These are phyloP conservation scores for Microcebus jonahi DNA, from an alignment of 2,113 vertebrate species.

Conservation along the genomic window DNA sequence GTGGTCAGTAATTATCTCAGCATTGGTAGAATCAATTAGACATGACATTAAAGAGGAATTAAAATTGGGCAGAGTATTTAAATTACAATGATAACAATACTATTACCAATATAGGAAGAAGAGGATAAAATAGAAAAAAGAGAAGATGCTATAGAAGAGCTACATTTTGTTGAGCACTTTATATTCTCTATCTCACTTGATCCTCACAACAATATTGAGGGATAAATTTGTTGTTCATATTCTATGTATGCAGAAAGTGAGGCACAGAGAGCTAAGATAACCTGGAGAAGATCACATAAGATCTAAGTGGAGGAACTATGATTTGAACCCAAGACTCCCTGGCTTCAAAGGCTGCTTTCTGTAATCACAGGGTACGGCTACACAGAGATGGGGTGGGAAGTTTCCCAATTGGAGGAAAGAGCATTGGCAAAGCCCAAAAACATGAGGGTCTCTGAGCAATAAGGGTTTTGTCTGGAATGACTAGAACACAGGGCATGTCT, in stretches of 20 bases:
- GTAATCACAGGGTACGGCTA: not conserved
- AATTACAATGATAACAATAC: not conserved
- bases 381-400: not conserved
- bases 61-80: not conserved
- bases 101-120: not conserved
- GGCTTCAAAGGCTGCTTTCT: not conserved
- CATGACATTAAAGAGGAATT: not conserved
- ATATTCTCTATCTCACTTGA: not conserved
- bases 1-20: not conserved
- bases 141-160: not conserved
- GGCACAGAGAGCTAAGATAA: not conserved
- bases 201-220: not conserved
- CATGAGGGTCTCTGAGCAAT: not conserved
- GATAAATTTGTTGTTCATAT: not conserved
- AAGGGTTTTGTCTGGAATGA: not conserved
- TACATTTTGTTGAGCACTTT: not conserved
- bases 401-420: not conserved
- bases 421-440: not conserved
- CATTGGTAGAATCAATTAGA: not conserved
- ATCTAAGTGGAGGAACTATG: not conserved
- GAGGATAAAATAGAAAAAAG: not conserved
- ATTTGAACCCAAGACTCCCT: not conserved
- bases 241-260: not conserved
- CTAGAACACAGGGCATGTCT: not conserved
- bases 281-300: not conserved